Evolutionary conservation across 2,113 vertebrate genomes (phyloP), one percentile per base, ranked within the genome.

Genomic region (Ellobius talpinus): DNA sequence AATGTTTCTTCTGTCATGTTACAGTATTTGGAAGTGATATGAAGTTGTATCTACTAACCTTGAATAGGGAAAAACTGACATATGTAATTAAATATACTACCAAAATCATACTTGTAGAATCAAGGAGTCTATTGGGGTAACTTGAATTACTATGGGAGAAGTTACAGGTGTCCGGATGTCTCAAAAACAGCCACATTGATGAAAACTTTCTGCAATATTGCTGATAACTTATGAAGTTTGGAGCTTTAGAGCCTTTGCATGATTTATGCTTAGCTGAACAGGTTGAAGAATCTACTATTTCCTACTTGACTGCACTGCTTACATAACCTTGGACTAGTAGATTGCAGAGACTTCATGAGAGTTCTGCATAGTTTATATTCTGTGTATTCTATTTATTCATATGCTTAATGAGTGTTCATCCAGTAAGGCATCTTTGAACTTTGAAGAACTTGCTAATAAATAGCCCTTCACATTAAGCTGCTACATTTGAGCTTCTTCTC

Each of bases 231-330:
- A 24, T 74, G 23, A 74, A 11, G 12, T 55, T 36, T 55, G 33
- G 9, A 81, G n/a, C 16, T 19, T 50, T 50, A 47, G 7, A 78
- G 29, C 7, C 16, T 21, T 47, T 52, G 47, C 3, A 9, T 33
- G 47, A 19, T 52, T 78, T 52, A 10, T 5, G 52, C 8, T 19
- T 52, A 78, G 29, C 3, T 50, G 6, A 78, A 50, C 29, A 78
- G 26, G 7, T 16, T 77, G 42, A 77, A 77, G 26, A 77, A 47
- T 47, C 26, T 47, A 31, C 6, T 29, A 47, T 8, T 31, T 42
- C 16, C 6, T n/a, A 16, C 13, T 16, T 17, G 31, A 50, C 14
- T 0, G 19, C 16, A 50, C 6, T 33, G 26, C 3, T 50, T 31
- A 78, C 5, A 31, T 47, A 76, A 31, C 23, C 13, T 52, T 19